A percentile compares a stretch with the other conserved stretches of the same genome.
Evolutionary conservation across 2,888 invertebrate genomes (phyloP).

Genomic region (Tenthredo amoena): DNA sequence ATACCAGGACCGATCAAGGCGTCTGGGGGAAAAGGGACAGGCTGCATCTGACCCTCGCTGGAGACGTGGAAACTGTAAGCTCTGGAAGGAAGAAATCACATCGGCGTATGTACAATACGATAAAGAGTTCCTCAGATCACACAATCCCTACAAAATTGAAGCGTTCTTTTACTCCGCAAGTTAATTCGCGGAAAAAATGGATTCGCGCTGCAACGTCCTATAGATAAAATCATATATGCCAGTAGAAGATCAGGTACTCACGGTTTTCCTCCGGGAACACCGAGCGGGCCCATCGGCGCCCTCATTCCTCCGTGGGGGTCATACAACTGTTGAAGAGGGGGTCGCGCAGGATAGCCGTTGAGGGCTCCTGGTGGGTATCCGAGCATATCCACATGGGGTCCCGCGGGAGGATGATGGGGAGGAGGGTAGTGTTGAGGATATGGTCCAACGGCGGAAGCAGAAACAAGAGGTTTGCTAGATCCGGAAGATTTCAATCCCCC

Average conservation of each 20-base stretch:
- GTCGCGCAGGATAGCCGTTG: slow-evolving; percentile 83
- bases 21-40: slow-evolving; percentile 96
- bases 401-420: slow-evolving; percentile 76
- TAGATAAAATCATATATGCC: neutral
- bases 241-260: slow-evolving; percentile 80
- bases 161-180: neutral
- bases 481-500: slow-evolving; percentile 79
- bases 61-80: slow-evolving; percentile 97
- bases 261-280: slow-evolving; percentile 92
- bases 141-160: neutral
- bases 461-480: slow-evolving; percentile 79
- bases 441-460: slow-evolving; percentile 75
- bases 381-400: slow-evolving; percentile 77
- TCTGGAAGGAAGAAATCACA: slow-evolving; percentile 80
- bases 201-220: neutral
- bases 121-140: slow-evolving; percentile 12
- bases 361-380: slow-evolving; percentile 82
- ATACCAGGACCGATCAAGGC: slow-evolving; percentile 96
- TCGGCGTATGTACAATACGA: no score
- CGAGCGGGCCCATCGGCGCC: slow-evolving; percentile 83
- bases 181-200: neutral
- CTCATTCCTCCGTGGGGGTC: slow-evolving; percentile 85
- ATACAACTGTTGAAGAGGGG: slow-evolving; percentile 84
- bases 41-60: slow-evolving; percentile 93
- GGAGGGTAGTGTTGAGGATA: slow-evolving; percentile 77